A percentile compares a stretch with the other conserved stretches of the same genome.
Evolutionary conservation across 2,888 invertebrate genomes (phyloP).

Genomic region (Idaea biselata): DNA sequence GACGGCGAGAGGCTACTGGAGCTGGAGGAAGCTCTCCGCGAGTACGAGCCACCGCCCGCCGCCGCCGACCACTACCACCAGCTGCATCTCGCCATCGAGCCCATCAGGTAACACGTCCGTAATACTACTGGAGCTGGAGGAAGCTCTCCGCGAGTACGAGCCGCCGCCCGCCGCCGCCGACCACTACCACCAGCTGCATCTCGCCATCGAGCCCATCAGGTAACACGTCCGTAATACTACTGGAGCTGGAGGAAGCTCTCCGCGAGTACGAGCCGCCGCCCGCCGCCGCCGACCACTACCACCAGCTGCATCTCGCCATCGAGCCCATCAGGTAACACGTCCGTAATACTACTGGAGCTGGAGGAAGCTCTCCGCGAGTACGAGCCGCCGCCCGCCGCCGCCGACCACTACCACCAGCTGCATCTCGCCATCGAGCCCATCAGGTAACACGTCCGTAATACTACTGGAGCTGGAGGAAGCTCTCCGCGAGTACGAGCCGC

Average conservation of each 20-base stretch:
- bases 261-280: constrained; percentile 88
- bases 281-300: constrained; percentile 61
- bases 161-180: constrained; percentile 72
- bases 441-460: constrained; percentile 39
- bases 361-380: constrained; percentile 92
- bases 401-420: constrained; percentile 85
- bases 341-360: constrained; percentile 74
- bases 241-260: constrained; percentile 90
- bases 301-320: constrained; percentile 91
- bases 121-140: constrained; percentile 84
- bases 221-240: constrained; percentile 19
- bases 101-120: constrained; percentile 52
- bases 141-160: constrained; percentile 91
- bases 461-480: no score
- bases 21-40: constrained; percentile 90
- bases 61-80: constrained; percentile 82
- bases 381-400: constrained; percentile 82
- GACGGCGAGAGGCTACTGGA: constrained; percentile 94
- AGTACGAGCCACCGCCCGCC: constrained; percentile 86
- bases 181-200: constrained; percentile 88
- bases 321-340: constrained; percentile 72
- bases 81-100: constrained; percentile 88
- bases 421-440: constrained; percentile 86
- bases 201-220: constrained; percentile 84
- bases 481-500: no score